Evolutionary conservation across 2,797 vertebrate species (phyloP).

Genomic region (Geotria australis): DNA sequence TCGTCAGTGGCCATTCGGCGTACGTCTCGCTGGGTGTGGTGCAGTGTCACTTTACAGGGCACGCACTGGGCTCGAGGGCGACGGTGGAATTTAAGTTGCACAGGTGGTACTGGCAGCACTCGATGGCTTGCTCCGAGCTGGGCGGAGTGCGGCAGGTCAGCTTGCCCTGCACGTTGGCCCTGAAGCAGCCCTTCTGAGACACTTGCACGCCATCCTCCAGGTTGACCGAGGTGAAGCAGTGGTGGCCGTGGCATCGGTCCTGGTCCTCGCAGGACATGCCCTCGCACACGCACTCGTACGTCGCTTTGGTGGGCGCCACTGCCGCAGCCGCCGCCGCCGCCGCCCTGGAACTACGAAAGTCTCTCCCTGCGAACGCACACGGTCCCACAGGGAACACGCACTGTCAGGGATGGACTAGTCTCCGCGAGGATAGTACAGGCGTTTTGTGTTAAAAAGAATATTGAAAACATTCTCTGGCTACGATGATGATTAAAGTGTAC

Average conservation of each 20-base stretch:
- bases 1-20: too few relatives aligned
- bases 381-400: too few relatives aligned
- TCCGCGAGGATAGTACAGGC: too few relatives aligned
- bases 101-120: constrained; percentile 69
- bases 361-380: too few relatives aligned
- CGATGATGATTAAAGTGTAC: too few relatives aligned
- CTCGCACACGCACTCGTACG: constrained; percentile 58
- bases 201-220: constrained; percentile 29
- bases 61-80: neutral
- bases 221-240: constrained; percentile 61
- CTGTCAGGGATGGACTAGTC: too few relatives aligned
- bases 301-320: neutral
- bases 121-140: constrained; percentile 59
- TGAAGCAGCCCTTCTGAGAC: constrained; percentile 84
- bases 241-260: constrained; percentile 50
- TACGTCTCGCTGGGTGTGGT: too few relatives aligned
- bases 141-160: constrained; percentile 80
- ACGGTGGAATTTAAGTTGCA: constrained; percentile 66
- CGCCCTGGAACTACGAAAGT: too few relatives aligned
- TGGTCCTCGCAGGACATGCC: constrained; percentile 41
- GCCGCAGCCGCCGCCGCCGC: neutral
- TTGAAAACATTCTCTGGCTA: too few relatives aligned
- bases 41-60: too few relatives aligned
- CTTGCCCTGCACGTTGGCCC: constrained; percentile 54
- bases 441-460: too few relatives aligned